These are phyloP conservation scores for Lepus oiostolus DNA, from an alignment of 2,797 vertebrate species.

Conservation along the genomic window DNA sequence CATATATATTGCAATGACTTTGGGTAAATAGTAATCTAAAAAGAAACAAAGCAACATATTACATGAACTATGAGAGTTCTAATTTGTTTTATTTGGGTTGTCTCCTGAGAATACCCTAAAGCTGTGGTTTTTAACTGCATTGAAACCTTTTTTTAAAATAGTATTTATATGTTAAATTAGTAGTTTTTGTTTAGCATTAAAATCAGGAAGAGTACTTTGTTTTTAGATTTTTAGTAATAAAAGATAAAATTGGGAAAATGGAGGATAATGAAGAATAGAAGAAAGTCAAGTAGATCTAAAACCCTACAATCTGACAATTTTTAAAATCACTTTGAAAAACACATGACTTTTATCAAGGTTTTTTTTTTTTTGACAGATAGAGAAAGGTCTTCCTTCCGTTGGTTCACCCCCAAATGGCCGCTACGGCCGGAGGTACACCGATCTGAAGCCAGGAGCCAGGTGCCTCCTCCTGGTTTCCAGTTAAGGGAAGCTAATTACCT, in stretches of 20 bases:
- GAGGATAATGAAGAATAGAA: neutral
- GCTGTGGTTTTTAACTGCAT: conserved; percentile 24
- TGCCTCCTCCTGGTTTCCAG: too few relatives aligned
- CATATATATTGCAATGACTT: conserved; percentile 44
- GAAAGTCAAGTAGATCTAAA: conserved; percentile 44
- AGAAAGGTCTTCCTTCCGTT: too few relatives aligned
- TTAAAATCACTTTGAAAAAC: conserved; percentile 39
- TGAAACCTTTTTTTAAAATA: neutral
- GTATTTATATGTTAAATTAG: conserved; percentile 24
- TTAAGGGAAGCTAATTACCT: conserved; percentile 37
- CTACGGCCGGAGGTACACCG: too few relatives aligned
- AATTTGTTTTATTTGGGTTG: conserved; percentile 63
- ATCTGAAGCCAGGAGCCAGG: too few relatives aligned
- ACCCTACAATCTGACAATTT: neutral
- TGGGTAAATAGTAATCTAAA: conserved; percentile 54
- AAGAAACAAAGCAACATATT: conserved; percentile 55
- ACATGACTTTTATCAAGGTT: conserved; percentile 45
- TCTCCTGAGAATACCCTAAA: conserved; percentile 49
- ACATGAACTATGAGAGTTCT: conserved; percentile 55
- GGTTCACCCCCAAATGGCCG: too few relatives aligned
- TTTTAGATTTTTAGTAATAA: conserved; percentile 53
- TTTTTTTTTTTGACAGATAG: neutral
- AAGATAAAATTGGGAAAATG: conserved; percentile 44
- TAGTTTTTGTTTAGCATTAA: conserved; percentile 66
- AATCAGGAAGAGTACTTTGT: neutral